Conservation (phyloP, 2,888 invertebrate genomes). For the Drosophila aldrichi region DNA sequence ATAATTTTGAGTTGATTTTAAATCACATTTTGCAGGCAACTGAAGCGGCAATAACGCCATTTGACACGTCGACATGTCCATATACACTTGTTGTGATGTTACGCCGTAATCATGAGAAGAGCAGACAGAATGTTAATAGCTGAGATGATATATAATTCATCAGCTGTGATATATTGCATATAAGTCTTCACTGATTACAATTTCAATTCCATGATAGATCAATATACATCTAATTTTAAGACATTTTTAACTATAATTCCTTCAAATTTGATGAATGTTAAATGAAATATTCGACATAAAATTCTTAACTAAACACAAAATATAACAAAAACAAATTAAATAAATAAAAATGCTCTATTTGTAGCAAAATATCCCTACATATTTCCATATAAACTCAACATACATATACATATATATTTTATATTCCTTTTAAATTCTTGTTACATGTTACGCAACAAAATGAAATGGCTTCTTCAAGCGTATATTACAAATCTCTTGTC, state of each 20-base stretch:
- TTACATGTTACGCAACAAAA: not conserved
- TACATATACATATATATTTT: too few relatives aligned
- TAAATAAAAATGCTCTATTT: too few relatives aligned
- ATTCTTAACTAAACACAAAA: too few relatives aligned
- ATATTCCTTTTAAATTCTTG: too few relatives aligned
- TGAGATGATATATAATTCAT: not conserved
- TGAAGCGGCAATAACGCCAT: not conserved
- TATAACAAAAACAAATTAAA: too few relatives aligned
- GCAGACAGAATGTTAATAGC: not conserved
- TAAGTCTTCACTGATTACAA: not conserved
- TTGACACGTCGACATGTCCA: not conserved
- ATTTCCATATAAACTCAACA: too few relatives aligned
- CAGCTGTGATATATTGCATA: not conserved
- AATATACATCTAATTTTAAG: too few relatives aligned
- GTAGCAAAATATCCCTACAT: too few relatives aligned
- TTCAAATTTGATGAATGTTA: too few relatives aligned
- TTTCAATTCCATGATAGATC: not conserved
- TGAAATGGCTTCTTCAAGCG: not conserved
- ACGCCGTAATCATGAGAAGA: too few relatives aligned
- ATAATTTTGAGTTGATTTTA: constrained; percentile 18
- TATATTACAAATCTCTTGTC: not conserved
- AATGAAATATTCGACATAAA: too few relatives aligned
- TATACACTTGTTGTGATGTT: not conserved
- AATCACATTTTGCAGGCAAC: constrained; percentile 17
- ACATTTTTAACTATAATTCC: too few relatives aligned